Base-by-base conservation (phyloP, 2,797 vertebrate genomes). In the Lophius americanus region DNA sequence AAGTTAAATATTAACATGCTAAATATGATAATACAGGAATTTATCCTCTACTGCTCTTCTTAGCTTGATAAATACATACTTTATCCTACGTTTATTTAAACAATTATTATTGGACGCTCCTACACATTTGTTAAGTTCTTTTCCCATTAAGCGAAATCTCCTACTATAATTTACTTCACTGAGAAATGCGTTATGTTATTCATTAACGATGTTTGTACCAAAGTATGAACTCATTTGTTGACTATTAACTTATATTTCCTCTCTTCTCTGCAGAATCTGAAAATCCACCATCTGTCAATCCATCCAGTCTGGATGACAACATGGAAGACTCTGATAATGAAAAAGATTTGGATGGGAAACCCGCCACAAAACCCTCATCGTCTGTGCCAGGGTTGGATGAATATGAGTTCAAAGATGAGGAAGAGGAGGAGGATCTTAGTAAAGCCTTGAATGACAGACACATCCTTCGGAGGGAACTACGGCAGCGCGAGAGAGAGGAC, bases 351-450 rank as follows among this genome's bases (percentile, higher is more conserved):
- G 95, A 96, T 12, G 93, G 88, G 70, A 98, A 99, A 88, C 94
- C 92, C 0, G 65, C 75, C 0, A 89, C 94, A 3, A 98, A 97
- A 80, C 93, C 94, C 2, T 91, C 96, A 1, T 94, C 94, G 54
- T 93, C 95, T 8, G 61, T 89, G 56, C 94, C 94, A 32, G 96
- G 95, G 51, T 89, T 98, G 79, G 98, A 99, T 83, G 98, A 99
- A 71, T 99, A 99, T 7, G 98, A 99, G 82, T 99, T 99, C 89
- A 99, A 98, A 90, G 98, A 99, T 4, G 98, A 99, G 63, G 96
- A 96, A 14, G 94, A 96, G 42, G 94, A 94, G 79, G 91, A 94
- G 62, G 96, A 98, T 88, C 89, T 98, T 41, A 95, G 94, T 87
- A 98, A 97, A 91, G 95, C 95, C 76, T 87, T 98, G 1, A 97